Conservation (phyloP, 2,888 invertebrate genomes). For the Chelonus formosanus region DNA sequence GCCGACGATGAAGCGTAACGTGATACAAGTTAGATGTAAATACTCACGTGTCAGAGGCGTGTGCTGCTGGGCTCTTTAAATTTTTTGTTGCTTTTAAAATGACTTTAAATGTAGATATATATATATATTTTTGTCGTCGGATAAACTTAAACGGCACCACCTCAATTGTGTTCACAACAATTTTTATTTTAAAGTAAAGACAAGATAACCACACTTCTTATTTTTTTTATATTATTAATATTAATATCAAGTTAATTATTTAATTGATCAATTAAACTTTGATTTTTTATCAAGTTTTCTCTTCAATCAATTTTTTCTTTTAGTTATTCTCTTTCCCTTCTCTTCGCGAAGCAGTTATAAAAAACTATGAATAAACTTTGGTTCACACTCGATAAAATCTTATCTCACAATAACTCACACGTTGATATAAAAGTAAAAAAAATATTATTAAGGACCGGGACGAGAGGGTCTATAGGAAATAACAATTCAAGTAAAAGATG, state of each 20-base stretch:
- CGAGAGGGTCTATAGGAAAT: too few species aligned
- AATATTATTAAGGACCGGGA: slow-evolving; percentile 5
- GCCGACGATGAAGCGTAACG: slow-evolving; percentile 1
- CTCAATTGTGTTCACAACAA: not conserved
- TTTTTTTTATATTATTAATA: not conserved
- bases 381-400: slow-evolving; percentile 10
- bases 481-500: too few species aligned
- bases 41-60: slow-evolving; percentile 11
- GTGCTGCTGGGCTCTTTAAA: not conserved
- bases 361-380: slow-evolving; percentile 10
- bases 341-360: not conserved
- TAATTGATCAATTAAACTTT: too few species aligned
- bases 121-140: not conserved
- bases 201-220: not conserved
- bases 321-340: not conserved
- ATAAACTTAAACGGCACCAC: slow-evolving; percentile 1
- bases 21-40: slow-evolving; percentile 4
- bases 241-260: too few species aligned
- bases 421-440: slow-evolving; percentile 15
- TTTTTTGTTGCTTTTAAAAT: not conserved
- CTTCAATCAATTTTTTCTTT: not conserved
- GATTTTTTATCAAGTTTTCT: too few species aligned
- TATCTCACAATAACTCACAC: slow-evolving; percentile 7
- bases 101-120: not conserved
- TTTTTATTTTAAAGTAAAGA: not conserved